Evolutionary conservation across 1,140 invertebrate species (phyloP).

Genomic region (Cotesia typhae): DNA sequence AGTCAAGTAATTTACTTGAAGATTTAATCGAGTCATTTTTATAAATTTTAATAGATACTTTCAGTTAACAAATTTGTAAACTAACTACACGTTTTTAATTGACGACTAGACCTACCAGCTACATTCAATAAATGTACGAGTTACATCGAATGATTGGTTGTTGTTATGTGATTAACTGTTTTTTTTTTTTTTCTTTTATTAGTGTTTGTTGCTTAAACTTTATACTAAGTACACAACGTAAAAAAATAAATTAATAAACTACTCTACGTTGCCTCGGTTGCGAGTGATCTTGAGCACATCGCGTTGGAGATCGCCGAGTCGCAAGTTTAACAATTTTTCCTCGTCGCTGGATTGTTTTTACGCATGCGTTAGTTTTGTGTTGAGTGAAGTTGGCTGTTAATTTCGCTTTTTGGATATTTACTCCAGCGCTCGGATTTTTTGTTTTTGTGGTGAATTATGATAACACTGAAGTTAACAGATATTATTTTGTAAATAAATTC

Average conservation of each 20-base stretch:
- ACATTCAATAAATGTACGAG: slow-evolving; percentile 14
- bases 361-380: too few relatives aligned
- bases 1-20: slow-evolving; percentile 78
- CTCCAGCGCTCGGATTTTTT: too few relatives aligned
- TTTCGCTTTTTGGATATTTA: too few relatives aligned
- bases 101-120: slow-evolving; percentile 27
- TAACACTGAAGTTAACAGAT: too few relatives aligned
- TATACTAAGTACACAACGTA: not conserved
- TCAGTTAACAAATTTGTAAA: not conserved
- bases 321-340: not conserved
- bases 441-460: too few relatives aligned
- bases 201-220: not conserved
- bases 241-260: slow-evolving; percentile 17
- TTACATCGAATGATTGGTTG: slow-evolving; percentile 28
- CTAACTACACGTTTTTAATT: slow-evolving; percentile 28
- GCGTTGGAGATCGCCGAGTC: not conserved
- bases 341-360: too few relatives aligned
- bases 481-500: too few relatives aligned
- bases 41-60: not conserved
- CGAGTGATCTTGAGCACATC: not conserved
- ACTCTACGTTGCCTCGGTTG: slow-evolving; percentile 8
- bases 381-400: too few relatives aligned
- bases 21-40: slow-evolving; percentile 60
- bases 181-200: not conserved
- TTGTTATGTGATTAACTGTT: not conserved